Percentiles rank a stretch among this genome's conserved stretches.
These are phyloP conservation scores for Nothocercus julius DNA, from an alignment of 2,113 vertebrate genomes.

Conservation along the genomic window DNA sequence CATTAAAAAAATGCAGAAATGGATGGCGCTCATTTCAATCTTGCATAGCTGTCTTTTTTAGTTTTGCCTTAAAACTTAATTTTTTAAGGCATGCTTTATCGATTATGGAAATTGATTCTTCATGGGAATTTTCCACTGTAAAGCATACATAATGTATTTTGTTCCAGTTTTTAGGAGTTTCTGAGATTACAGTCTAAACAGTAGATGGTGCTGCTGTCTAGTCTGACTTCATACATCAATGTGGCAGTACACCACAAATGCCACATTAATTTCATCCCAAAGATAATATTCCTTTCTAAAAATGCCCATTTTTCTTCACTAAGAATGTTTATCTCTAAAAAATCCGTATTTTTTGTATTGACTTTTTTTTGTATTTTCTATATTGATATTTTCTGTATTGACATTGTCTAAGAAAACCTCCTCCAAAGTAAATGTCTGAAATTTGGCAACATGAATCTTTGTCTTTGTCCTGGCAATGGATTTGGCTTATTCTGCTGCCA, in stretches of 20 bases:
- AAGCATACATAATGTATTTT: background rate
- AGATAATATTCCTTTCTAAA: background rate
- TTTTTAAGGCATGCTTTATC: background rate
- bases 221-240: background rate
- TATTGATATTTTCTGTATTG: background rate
- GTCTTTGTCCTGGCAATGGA: background rate
- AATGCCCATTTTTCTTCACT: too few relatives aligned
- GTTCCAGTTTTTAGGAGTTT: background rate
- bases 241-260: background rate
- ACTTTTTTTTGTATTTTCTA: background rate
- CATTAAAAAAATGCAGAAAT: background rate
- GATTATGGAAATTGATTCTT: background rate
- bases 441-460: conserved; percentile 10
- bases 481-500: conserved; percentile 29
- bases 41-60: background rate
- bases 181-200: background rate
- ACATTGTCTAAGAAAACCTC: background rate
- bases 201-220: background rate
- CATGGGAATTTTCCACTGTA: background rate
- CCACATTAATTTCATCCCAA: background rate
- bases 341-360: conserved; percentile 19
- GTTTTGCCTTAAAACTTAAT: background rate
- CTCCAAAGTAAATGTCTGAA: background rate
- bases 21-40: background rate
- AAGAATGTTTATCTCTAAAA: background rate